Conservation (phyloP, 2,797 vertebrate species). For the Eupleurogrammus muticus region DNA sequence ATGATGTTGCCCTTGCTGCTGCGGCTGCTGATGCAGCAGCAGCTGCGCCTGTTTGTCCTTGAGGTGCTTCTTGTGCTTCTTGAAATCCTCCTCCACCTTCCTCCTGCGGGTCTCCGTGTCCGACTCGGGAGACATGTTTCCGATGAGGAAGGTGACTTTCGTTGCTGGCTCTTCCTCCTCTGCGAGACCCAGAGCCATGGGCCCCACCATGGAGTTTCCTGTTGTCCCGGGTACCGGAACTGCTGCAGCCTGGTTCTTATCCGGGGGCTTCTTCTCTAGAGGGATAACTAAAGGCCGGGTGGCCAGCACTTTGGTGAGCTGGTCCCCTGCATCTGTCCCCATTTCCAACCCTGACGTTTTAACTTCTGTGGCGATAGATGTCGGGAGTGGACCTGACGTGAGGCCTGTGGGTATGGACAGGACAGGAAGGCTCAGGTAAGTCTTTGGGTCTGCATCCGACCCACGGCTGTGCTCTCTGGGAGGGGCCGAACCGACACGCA, state of each 20-base stretch:
- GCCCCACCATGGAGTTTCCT: conserved; percentile 28
- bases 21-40: conserved; percentile 46
- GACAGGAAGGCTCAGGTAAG: conserved; percentile 23
- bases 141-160: conserved; percentile 98
- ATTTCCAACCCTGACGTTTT: conserved; percentile 66
- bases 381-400: conserved; percentile 50
- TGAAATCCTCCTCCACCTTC: conserved; percentile 88
- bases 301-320: conserved; percentile 53
- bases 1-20: conserved; percentile 37
- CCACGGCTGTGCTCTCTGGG: conserved; percentile 71
- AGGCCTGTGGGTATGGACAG: conserved; percentile 16
- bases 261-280: conserved; percentile 93
- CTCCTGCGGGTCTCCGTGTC: conserved; percentile 93
- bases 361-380: conserved; percentile 58
- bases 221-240: conserved; percentile 45
- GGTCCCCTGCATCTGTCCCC: conserved; percentile 63
- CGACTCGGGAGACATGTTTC: conserved; percentile 97
- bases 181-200: conserved; percentile 77
- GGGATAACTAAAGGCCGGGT: conserved; percentile 75
- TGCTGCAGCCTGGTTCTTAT: conserved; percentile 82
- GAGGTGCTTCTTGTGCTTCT: conserved; percentile 86
- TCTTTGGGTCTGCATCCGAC: conserved; percentile 60
- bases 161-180: conserved; percentile 81
- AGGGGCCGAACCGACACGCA: conserved; percentile 82
- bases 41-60: conserved; percentile 73